Percentiles rank a stretch among this genome's conserved stretches.
Conservation (phyloP, 2,888 invertebrate species). For the Pogonocherus hispidulus region DNA sequence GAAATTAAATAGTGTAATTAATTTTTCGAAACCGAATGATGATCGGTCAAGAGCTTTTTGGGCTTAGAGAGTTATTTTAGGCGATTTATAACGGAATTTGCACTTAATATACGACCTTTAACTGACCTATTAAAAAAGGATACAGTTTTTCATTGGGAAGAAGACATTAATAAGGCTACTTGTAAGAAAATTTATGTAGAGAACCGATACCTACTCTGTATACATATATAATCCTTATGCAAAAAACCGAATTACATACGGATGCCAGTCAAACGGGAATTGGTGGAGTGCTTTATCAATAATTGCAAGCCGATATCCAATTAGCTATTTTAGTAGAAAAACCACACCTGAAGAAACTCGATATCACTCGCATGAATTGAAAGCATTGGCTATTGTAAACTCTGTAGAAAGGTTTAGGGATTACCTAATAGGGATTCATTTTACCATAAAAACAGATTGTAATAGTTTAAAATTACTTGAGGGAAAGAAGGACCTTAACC, state of each 20-base stretch:
- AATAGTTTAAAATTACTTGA: constrained; percentile 4
- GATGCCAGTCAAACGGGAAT: background rate
- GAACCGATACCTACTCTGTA: background rate
- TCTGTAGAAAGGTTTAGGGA: background rate
- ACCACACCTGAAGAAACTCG: background rate
- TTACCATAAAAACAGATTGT: background rate
- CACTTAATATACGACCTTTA: constrained; percentile 37
- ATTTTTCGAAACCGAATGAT: constrained; percentile 51
- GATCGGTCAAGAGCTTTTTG: constrained; percentile 41
- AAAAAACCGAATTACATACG: background rate
- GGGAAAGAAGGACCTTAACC: background rate
- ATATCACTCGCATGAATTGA: background rate
- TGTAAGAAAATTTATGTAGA: background rate
- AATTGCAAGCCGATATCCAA: background rate
- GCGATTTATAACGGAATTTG: constrained; percentile 45
- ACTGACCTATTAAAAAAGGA: constrained; percentile 26
- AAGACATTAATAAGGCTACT: background rate
- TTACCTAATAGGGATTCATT: background rate
- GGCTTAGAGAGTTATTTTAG: constrained; percentile 48
- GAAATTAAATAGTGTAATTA: constrained; percentile 46
- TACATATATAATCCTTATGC: background rate
- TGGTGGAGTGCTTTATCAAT: background rate
- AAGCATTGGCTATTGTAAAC: background rate
- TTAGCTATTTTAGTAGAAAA: background rate
- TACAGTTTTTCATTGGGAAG: background rate